phyloP scores from a whole-genome alignment of 2,113 vertebrate genomes.

The Glaucomys volans region DNA sequence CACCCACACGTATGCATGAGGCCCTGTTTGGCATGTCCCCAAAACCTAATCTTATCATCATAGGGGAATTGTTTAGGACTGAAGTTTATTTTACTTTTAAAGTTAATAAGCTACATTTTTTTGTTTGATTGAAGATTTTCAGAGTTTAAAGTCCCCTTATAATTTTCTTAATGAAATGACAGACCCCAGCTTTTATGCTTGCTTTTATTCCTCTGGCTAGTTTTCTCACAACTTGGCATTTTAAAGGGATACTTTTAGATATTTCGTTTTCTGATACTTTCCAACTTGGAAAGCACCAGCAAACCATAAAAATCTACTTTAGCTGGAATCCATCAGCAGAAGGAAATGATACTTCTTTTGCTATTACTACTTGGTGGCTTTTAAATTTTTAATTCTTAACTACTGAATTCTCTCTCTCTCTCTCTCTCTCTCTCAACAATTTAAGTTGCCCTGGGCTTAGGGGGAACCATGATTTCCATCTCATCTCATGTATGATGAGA shows the following conservation, averaged over 20 bases:
- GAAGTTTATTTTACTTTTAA: conserved; percentile 31
- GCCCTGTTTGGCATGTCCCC: not conserved
- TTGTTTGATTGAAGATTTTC: conserved; percentile 34
- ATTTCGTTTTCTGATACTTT: conserved; percentile 22
- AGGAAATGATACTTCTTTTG: not conserved
- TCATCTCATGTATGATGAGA: conserved; percentile 15
- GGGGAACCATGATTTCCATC: not conserved
- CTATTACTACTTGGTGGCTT: not conserved
- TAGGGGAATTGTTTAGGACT: not conserved
- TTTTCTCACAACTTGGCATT: conserved; percentile 17
- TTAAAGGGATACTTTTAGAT: not conserved
- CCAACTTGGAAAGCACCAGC: not conserved
- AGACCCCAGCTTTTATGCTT: not conserved
- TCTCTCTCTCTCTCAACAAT: not conserved
- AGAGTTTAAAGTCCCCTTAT: not conserved
- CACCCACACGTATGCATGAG: not conserved
- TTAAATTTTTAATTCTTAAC: conserved; percentile 7
- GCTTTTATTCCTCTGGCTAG: not conserved
- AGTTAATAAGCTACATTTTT: not conserved
- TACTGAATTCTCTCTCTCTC: not conserved
- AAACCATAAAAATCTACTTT: not conserved
- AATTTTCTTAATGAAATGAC: conserved; percentile 48
- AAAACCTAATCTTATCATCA: not conserved
- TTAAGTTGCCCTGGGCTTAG: conserved; percentile 34
- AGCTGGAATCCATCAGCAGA: not conserved